A percentile compares a stretch with the other conserved stretches of the same genome.
Conservation (phyloP, 2,113 vertebrate species). For the Sitta europaea region DNA sequence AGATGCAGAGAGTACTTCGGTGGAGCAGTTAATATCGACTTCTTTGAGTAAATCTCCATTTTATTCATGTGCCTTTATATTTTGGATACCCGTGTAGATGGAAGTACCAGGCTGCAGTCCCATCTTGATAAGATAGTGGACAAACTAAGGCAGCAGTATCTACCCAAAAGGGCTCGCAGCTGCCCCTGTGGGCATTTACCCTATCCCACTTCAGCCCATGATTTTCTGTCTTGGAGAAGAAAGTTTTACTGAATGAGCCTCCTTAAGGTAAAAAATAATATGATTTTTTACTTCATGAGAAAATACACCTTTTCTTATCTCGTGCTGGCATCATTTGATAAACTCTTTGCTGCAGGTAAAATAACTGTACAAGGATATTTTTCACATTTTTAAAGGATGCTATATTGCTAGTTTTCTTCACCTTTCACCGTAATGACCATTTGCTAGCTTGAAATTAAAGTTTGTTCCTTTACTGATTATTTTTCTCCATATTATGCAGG, state of each 20-base stretch:
- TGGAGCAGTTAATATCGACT: not conserved
- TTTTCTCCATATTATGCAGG: not conserved
- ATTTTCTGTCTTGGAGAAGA: not conserved
- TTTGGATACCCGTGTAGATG: fast-evolving
- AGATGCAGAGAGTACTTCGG: not conserved
- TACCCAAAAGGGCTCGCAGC: not conserved
- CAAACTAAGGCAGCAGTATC: not conserved
- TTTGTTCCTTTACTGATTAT: slow-evolving; percentile 6
- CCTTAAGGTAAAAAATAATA: not conserved
- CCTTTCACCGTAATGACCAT: not conserved
- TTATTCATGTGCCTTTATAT: not conserved
- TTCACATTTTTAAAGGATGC: not conserved
- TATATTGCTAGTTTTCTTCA: not conserved
- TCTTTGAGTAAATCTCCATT: not conserved
- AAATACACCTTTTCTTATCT: slow-evolving; percentile 18
- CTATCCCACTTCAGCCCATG: not conserved
- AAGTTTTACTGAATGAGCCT: slow-evolving; percentile 6
- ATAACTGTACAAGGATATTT: not conserved
- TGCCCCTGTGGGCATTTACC: not conserved
- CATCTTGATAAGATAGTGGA: no score
- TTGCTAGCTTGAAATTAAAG: not conserved
- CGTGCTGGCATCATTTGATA: not conserved
- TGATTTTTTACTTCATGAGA: not conserved
- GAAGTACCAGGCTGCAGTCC: not conserved
- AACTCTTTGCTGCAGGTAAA: slow-evolving; percentile 12